Percentiles rank a stretch among this genome's conserved stretches.
Evolutionary conservation across 1,140 invertebrate species (phyloP).

Genomic region (Dicyema japonicum): DNA sequence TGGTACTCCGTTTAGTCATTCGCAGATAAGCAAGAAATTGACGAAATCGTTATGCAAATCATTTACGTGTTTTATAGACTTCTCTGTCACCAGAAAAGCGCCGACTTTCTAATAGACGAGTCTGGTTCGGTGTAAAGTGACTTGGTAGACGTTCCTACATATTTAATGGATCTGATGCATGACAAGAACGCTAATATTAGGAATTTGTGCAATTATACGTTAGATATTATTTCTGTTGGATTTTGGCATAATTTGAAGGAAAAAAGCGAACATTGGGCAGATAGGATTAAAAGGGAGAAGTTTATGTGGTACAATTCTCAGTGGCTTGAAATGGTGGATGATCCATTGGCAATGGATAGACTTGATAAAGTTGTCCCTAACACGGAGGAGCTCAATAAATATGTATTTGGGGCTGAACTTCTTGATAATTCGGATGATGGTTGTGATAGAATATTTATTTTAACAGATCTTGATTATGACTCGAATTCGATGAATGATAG

Average conservation of each 20-base stretch:
- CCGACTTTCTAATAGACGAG: constrained; percentile 28
- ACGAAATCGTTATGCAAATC: constrained; percentile 31
- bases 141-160: constrained; percentile 42
- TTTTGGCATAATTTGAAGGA: constrained; percentile 24
- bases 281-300: constrained; percentile 58
- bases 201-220: constrained; percentile 53
- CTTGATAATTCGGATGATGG: no score
- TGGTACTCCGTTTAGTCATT: no score
- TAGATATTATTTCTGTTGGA: constrained; percentile 36
- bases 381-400: no score
- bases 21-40: constrained; percentile 63
- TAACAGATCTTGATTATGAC: no score
- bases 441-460: no score
- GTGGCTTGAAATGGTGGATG: constrained; percentile 68
- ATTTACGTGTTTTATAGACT: constrained; percentile 73
- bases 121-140: constrained; percentile 6
- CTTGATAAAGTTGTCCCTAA: no score
- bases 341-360: no score
- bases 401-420: no score
- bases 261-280: constrained; percentile 53
- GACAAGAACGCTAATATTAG: constrained; percentile 70
- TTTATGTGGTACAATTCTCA: constrained; percentile 80
- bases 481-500: no score
- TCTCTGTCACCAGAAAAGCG: constrained; percentile 41
- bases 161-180: constrained; percentile 82